Percentiles rank a stretch among this genome's conserved stretches.
phyloP scores from a whole-genome alignment of 2,888 invertebrate genomes.

The Lottia gigantea region DNA sequence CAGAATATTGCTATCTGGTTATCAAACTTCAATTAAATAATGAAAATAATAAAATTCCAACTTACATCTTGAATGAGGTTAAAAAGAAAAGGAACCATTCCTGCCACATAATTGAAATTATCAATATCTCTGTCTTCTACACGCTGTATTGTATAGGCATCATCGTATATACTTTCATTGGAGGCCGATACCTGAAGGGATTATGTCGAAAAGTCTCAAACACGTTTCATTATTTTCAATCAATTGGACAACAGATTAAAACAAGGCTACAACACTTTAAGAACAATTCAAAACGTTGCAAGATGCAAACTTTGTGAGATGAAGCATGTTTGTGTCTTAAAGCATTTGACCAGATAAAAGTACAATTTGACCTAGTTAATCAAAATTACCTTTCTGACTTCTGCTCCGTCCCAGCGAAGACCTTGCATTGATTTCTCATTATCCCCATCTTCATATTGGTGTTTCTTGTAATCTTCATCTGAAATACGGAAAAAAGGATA shows the following conservation, averaged over 20 bases:
- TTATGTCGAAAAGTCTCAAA: constrained; percentile 2
- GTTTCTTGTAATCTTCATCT: constrained; percentile 67
- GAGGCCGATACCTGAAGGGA: constrained; percentile 60
- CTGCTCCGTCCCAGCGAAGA: constrained; percentile 66
- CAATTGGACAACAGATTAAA: neutral
- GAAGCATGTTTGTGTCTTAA: neutral
- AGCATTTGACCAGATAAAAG: neutral
- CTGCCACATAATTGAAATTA: constrained; percentile 66
- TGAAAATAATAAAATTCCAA: too few relatives aligned
- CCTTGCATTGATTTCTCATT: constrained; percentile 62
- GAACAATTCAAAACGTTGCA: neutral
- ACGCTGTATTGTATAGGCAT: constrained; percentile 65
- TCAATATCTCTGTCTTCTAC: constrained; percentile 53
- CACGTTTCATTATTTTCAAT: neutral
- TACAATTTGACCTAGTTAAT: too few relatives aligned
- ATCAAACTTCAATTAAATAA: neutral
- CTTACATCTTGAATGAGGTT: constrained; percentile 66
- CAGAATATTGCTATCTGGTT: too few relatives aligned
- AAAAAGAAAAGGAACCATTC: constrained; percentile 67
- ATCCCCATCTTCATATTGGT: constrained; percentile 56
- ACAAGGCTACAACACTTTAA: too few relatives aligned
- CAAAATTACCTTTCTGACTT: constrained; percentile 60
- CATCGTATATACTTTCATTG: constrained; percentile 66
- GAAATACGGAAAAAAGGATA: constrained; percentile 1
- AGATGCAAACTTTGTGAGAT: neutral